These are phyloP conservation scores for Pandion haliaetus DNA, from an alignment of 2,113 vertebrate species.

Conservation along the genomic window DNA sequence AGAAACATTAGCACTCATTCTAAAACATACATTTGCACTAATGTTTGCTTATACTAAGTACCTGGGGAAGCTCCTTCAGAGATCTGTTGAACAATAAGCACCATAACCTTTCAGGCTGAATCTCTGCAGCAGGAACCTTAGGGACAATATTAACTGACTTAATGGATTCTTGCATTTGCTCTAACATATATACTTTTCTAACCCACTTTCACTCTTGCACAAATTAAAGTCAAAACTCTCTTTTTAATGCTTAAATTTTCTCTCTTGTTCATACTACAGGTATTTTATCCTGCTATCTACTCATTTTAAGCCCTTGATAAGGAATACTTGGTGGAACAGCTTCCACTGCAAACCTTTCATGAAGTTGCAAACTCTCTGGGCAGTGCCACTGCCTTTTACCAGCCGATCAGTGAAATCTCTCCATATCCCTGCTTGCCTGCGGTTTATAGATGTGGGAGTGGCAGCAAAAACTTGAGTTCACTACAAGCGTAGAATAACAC, in stretches of 20 bases:
- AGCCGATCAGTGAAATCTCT: not conserved
- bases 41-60: not conserved
- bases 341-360: not conserved
- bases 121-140: not conserved
- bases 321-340: not conserved
- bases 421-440: not conserved
- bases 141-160: not conserved
- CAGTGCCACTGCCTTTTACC: not conserved
- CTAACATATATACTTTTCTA: not conserved
- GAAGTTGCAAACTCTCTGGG: not conserved
- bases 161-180: slow-evolving; percentile 5
- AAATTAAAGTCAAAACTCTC: not conserved
- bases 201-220: not conserved
- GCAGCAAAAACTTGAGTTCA: not conserved
- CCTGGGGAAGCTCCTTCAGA: not conserved
- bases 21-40: not conserved
- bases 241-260: not conserved
- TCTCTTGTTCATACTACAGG: not conserved
- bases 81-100: not conserved
- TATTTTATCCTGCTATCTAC: not conserved
- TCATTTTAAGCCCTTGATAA: not conserved
- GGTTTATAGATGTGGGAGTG: not conserved
- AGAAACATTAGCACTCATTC: not conserved
- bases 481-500: not conserved
- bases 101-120: not conserved